These are phyloP conservation scores for Adelognathus sp. DNA, from an alignment of 2,888 invertebrate genomes.

Conservation along the genomic window DNA sequence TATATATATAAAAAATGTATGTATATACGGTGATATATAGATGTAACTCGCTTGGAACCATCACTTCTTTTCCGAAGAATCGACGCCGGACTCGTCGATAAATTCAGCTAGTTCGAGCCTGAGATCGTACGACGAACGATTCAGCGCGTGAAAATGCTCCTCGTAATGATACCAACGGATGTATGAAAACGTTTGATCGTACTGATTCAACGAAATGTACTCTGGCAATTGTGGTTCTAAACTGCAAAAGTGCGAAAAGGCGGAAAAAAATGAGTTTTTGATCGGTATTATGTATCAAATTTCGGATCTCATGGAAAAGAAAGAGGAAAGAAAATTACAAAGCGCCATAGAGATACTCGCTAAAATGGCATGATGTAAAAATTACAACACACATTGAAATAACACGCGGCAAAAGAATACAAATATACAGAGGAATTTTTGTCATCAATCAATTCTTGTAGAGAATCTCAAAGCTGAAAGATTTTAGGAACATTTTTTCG, in stretches of 20 bases:
- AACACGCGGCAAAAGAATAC: too few relatives aligned
- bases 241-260: conserved; percentile 63
- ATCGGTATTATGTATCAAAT: conserved; percentile 1
- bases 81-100: conserved; percentile 37
- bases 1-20: conserved; percentile 29
- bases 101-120: conserved; percentile 64
- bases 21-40: background rate
- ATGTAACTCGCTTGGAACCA: conserved; percentile 39
- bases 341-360: too few relatives aligned
- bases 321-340: too few relatives aligned
- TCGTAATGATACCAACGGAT: conserved; percentile 72
- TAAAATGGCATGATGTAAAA: too few relatives aligned
- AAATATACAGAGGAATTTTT: too few relatives aligned
- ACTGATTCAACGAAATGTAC: conserved; percentile 67
- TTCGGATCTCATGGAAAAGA: too few relatives aligned
- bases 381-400: too few relatives aligned
- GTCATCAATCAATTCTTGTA: too few relatives aligned
- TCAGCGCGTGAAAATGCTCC: conserved; percentile 63
- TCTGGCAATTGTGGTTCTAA: conserved; percentile 63
- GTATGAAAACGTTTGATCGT: conserved; percentile 73
- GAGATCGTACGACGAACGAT: conserved; percentile 63
- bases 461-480: too few relatives aligned
- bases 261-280: background rate
- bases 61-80: conserved; percentile 15
- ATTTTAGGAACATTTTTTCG: too few relatives aligned